These are phyloP conservation scores for Plutomurus gul DNA, from an alignment of 1,140 invertebrate genomes.

Conservation along the genomic window DNA sequence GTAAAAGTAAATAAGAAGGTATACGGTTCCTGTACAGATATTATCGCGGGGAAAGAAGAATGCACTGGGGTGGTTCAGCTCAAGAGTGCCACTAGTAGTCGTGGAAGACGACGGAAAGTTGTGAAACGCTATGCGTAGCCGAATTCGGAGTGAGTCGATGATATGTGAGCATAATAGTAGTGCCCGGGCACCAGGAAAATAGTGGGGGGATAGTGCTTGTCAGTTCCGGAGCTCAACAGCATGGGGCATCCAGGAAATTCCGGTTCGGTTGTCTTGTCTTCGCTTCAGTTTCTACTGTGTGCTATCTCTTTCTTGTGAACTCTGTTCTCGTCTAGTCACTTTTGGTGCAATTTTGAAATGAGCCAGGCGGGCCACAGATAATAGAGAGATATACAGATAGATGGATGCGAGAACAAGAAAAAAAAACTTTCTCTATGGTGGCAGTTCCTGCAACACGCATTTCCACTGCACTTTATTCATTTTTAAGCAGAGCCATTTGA, in stretches of 20 bases:
- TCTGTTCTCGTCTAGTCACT: too few relatives aligned
- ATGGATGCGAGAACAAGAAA: too few relatives aligned
- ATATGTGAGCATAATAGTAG: too few relatives aligned
- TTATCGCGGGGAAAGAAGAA: too few relatives aligned
- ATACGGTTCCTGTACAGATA: not conserved
- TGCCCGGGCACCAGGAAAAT: too few relatives aligned
- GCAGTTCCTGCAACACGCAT: not conserved
- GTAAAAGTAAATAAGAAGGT: not conserved
- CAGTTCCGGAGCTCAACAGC: constrained; percentile 3
- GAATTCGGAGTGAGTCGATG: not conserved
- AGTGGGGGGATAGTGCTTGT: not conserved
- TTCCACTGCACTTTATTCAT: not conserved
- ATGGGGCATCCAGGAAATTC: constrained; percentile 26
- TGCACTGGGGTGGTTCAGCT: too few relatives aligned
- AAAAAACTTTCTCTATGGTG: too few relatives aligned
- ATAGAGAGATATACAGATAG: not conserved
- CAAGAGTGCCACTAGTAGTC: not conserved
- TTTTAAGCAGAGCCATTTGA: not conserved
- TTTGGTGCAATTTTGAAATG: not conserved
- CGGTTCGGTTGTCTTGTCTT: constrained; percentile 18
- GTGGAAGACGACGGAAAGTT: not conserved
- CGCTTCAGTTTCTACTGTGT: too few relatives aligned
- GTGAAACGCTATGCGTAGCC: not conserved
- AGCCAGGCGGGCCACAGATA: not conserved
- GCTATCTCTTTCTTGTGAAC: constrained; percentile 8